phyloP scores from a whole-genome alignment of 2,113 vertebrate species.

The Marcusenius ussheri region DNA sequence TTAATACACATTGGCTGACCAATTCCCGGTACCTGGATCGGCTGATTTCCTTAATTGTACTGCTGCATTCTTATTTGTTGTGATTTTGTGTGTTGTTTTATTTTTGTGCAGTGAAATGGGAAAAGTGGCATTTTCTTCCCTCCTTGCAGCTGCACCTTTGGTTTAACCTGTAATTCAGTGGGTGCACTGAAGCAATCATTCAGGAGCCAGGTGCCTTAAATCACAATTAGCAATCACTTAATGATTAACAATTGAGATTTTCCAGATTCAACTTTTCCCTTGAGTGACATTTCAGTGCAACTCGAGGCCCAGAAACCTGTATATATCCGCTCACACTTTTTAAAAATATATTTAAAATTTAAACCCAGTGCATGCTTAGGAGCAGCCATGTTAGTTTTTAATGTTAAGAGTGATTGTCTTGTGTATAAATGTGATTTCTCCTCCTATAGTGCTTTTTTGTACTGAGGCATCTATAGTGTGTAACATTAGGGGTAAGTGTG shows the following conservation, averaged over 20 bases:
- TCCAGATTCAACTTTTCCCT: neutral
- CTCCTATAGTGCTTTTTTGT: neutral
- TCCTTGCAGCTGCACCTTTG: neutral
- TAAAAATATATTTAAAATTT: neutral
- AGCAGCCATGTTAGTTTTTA: neutral
- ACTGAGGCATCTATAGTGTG: neutral
- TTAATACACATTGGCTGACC: neutral
- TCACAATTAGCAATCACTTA: neutral
- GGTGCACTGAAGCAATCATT: neutral
- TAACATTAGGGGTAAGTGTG: neutral
- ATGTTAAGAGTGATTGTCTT: neutral
- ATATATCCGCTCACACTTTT: neutral
- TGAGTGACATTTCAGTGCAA: neutral
- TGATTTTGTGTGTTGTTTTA: neutral
- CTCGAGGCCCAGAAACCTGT: neutral
- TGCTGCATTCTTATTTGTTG: neutral
- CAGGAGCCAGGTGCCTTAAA: neutral
- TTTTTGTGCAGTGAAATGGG: neutral
- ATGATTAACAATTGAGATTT: neutral
- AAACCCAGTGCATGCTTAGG: neutral
- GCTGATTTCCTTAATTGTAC: neutral
- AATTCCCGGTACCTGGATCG: neutral
- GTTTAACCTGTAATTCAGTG: neutral
- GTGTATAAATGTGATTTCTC: neutral
- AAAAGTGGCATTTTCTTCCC: neutral